phyloP scores from a whole-genome alignment of 2,888 invertebrate genomes.

The Serrognathus titanus region DNA sequence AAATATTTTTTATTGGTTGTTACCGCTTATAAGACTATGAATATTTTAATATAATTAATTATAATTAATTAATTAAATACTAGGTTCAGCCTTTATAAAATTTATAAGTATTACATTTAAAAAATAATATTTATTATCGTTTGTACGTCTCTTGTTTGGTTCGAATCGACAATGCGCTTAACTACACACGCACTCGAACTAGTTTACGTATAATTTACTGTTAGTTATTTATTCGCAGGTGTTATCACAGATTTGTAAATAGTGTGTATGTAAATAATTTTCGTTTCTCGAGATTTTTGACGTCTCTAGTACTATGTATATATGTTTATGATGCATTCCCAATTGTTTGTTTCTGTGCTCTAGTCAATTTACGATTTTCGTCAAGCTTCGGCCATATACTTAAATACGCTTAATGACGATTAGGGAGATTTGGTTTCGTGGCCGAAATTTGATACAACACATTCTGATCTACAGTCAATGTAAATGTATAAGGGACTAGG shows the following conservation, averaged over 20 bases:
- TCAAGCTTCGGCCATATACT: conserved; percentile 12
- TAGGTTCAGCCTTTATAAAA: too few species aligned
- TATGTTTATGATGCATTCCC: conserved; percentile 45
- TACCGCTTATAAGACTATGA: conserved; percentile 12
- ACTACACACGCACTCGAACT: neutral
- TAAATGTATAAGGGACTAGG: conserved; percentile 45
- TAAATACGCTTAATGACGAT: neutral
- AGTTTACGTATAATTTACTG: conserved; percentile 7
- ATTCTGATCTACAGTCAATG: conserved; percentile 44
- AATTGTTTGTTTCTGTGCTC: conserved; percentile 42
- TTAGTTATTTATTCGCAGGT: conserved; percentile 15
- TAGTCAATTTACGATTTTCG: conserved; percentile 38
- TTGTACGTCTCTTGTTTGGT: neutral
- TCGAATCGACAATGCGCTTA: neutral
- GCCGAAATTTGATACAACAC: conserved; percentile 25
- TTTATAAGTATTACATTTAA: conserved; percentile 6
- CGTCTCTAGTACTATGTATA: conserved; percentile 32
- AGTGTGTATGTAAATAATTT: conserved; percentile 30
- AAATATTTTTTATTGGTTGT: conserved; percentile 5
- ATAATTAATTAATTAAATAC: too few species aligned
- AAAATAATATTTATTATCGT: conserved; percentile 2
- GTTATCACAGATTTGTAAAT: conserved; percentile 25
- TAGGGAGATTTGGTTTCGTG: conserved; percentile 1
- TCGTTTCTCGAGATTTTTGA: conserved; percentile 19
- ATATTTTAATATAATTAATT: too few species aligned